phyloP scores from a whole-genome alignment of 2,113 vertebrate genomes.

The Odobenus rosmarus region DNA sequence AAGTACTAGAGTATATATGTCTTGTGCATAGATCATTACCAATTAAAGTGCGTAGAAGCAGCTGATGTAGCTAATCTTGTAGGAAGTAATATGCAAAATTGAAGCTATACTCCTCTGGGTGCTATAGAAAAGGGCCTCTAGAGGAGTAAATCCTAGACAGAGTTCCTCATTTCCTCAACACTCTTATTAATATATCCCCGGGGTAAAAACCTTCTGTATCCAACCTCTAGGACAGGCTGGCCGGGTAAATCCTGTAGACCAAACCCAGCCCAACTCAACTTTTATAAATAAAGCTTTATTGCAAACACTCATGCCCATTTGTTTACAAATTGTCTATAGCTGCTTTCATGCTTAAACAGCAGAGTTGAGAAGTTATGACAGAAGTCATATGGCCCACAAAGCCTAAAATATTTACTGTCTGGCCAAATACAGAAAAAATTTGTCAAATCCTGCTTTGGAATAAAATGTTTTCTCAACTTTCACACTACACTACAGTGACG shows the following conservation, averaged over 20 bases:
- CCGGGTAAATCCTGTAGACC: neutral
- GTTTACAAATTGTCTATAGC: neutral
- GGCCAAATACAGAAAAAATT: neutral
- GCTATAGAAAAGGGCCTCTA: neutral
- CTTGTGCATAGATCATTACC: conserved; percentile 57
- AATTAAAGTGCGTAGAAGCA: conserved; percentile 62
- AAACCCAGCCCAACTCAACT: neutral
- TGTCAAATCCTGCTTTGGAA: neutral
- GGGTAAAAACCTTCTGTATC: neutral
- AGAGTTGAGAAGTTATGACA: neutral
- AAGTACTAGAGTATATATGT: conserved; percentile 41
- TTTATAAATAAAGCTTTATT: neutral
- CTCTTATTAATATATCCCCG: neutral
- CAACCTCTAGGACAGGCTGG: neutral
- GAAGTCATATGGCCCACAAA: neutral
- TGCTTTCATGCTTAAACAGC: neutral
- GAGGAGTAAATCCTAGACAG: neutral
- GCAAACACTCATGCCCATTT: neutral
- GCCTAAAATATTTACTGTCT: neutral
- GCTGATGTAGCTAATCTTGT: conserved; percentile 62
- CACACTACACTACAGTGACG: neutral
- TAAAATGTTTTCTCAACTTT: neutral
- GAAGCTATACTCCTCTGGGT: neutral
- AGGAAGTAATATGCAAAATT: neutral
- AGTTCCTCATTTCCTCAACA: neutral